Percentiles rank a stretch among this genome's conserved stretches.
phyloP scores from a whole-genome alignment of 2,113 vertebrate species.

The Lamprotornis superbus region DNA sequence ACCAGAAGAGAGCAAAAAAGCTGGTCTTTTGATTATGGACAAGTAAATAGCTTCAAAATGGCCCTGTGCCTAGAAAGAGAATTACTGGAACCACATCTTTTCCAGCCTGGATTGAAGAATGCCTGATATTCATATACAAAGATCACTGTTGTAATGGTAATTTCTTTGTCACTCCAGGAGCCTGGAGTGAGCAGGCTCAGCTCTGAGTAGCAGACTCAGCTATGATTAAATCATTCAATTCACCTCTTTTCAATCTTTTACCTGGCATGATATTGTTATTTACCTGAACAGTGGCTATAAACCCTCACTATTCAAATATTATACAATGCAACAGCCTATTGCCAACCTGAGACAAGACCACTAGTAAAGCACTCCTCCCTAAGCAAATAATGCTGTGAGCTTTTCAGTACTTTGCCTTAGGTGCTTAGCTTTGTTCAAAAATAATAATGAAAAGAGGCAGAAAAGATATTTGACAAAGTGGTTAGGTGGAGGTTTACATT shows the following conservation, averaged over 20 bases:
- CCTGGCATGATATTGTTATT: not conserved
- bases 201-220: not conserved
- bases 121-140: not conserved
- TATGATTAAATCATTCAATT: not conserved
- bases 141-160: not conserved
- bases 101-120: not conserved
- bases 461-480: not conserved
- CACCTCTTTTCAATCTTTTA: slow-evolving; percentile 9
- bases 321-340: not conserved
- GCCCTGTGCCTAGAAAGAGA: not conserved
- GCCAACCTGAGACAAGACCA: not conserved
- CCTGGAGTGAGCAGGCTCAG: not conserved
- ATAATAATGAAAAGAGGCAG: not conserved
- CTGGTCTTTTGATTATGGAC: not conserved
- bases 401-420: not conserved
- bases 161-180: not conserved
- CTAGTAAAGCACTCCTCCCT: not conserved
- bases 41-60: not conserved
- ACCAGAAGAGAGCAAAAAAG: not conserved
- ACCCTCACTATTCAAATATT: not conserved
- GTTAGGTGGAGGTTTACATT: not conserved
- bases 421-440: not conserved
- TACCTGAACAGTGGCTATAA: not conserved
- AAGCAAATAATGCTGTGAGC: not conserved
- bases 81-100: not conserved